Evolutionary conservation across 2,888 invertebrate species (phyloP).

Genomic region (Mesoligia furuncula): DNA sequence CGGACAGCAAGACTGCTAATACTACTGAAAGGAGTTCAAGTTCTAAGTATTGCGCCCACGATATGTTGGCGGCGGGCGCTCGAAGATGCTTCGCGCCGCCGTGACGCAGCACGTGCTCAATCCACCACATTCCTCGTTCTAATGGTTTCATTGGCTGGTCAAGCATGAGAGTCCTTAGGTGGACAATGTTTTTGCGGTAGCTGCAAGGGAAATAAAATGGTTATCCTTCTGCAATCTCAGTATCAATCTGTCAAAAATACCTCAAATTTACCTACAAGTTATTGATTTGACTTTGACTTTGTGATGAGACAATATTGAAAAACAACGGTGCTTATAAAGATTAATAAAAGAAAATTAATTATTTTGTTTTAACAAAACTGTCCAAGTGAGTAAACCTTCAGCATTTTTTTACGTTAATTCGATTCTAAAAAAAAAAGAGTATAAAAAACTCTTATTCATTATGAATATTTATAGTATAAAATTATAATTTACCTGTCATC

Average conservation of each 20-base stretch:
- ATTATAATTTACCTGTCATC: conserved; percentile 70
- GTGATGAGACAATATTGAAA: not conserved
- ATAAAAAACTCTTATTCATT: too few relatives aligned
- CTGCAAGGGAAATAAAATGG: conserved; percentile 11
- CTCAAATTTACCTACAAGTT: too few relatives aligned
- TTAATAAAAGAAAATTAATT: too few relatives aligned
- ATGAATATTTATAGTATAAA: not conserved
- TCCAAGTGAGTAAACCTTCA: too few relatives aligned
- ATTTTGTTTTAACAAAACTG: too few relatives aligned
- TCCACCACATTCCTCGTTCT: conserved; percentile 79
- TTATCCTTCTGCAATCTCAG: not conserved
- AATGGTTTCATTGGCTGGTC: conserved; percentile 80
- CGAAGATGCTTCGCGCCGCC: conserved; percentile 81
- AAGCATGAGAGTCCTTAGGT: conserved; percentile 69
- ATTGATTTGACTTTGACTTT: too few relatives aligned
- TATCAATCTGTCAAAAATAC: not conserved
- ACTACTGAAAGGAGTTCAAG: conserved; percentile 25
- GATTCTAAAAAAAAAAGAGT: not conserved
- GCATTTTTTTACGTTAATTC: too few relatives aligned
- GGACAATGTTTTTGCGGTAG: conserved; percentile 27
- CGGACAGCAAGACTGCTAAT: not conserved
- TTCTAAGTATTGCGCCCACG: conserved; percentile 63
- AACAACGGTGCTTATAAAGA: too few relatives aligned
- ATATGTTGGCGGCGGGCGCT: conserved; percentile 74
- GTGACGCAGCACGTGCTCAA: conserved; percentile 74